Evolutionary conservation across 2,797 vertebrate genomes (phyloP), one percentile per base, ranked within the genome.

Genomic region (Tenualosa thibaudeaui): DNA sequence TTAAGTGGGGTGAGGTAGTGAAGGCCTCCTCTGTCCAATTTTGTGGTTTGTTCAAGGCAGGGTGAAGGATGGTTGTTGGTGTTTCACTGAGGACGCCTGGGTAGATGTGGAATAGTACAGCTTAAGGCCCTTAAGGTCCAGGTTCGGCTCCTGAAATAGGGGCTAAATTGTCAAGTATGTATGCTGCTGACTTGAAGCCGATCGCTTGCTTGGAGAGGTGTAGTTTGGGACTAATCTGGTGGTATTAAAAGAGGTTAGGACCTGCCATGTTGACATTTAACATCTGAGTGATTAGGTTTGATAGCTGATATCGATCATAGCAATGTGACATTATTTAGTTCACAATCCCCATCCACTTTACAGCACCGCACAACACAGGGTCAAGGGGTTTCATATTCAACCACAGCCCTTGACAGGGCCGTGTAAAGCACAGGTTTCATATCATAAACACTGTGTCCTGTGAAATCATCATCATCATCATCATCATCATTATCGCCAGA

Each of bases 231-330:
- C 71, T 78, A 78, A 78, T 17, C 71, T 78, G 40, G 37, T 78
- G 15, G 46, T 78, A 22, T 78, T 40, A 78, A 46, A n/a, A 6
- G 71, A 78, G 71, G 40, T 78, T 46, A 46, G 71, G 37, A 78
- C 71, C 71, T 78, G 71, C 37, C 40, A 9, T 78, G 37, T 78
- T 78, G 71, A 78, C 71, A 78, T 46, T 78, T 46, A 15, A 37
- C 71, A 78, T 40, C 71, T 46, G 71, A 46, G 71, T 46, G 71
- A 78, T 78, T 78, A 46, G 40, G 46, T 78, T 46, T 78, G 71
- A 78, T 78, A 46, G 71, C 71, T 46, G 71, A 78, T 78, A 78
- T 78, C 40, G 71, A 78, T 78, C 71, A 43, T 6, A 5, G 37
- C 40, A 8, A 22, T 22, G 19, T 17, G 7, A 40, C 40, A 46